Evolutionary conservation across 1,140 invertebrate species (phyloP).

Genomic region (Sinonovacula constricta): DNA sequence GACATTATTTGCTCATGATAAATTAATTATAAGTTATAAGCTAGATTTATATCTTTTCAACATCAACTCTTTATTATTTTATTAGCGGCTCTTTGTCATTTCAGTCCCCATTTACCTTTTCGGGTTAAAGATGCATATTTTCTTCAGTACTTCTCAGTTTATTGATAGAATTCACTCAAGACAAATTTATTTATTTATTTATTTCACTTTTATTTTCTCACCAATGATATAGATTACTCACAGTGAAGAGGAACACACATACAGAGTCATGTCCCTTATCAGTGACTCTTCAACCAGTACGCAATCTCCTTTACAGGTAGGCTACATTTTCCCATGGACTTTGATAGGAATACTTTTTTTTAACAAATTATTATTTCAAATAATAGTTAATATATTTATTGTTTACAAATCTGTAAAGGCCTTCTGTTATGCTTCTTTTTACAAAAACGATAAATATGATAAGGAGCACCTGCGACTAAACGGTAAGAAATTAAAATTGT

Average conservation of each 20-base stretch:
- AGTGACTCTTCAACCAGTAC: conserved; percentile 13
- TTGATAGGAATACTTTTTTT: not conserved
- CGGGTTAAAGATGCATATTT: too few species aligned
- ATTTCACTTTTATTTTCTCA: too few species aligned
- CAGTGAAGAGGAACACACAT: conserved; percentile 32
- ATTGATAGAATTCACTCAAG: too few species aligned
- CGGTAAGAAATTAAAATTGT: not conserved
- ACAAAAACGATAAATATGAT: not conserved
- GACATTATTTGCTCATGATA: too few species aligned
- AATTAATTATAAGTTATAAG: too few species aligned
- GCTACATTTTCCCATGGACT: too few species aligned
- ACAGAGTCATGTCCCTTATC: conserved; percentile 19
- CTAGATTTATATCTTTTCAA: too few species aligned
- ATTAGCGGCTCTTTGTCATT: too few species aligned
- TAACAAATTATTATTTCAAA: not conserved
- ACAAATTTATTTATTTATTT: too few species aligned
- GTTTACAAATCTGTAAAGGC: not conserved
- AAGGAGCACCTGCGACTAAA: not conserved
- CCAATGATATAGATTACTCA: conserved; percentile 15
- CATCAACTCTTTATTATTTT: too few species aligned
- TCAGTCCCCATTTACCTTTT: too few species aligned
- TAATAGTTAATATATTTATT: not conserved
- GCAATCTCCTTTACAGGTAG: conserved; percentile 31
- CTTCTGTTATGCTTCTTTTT: not conserved
- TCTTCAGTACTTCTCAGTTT: too few species aligned